These are phyloP conservation scores for Megathymus violae DNA, from an alignment of 1,140 invertebrate genomes.

Conservation along the genomic window DNA sequence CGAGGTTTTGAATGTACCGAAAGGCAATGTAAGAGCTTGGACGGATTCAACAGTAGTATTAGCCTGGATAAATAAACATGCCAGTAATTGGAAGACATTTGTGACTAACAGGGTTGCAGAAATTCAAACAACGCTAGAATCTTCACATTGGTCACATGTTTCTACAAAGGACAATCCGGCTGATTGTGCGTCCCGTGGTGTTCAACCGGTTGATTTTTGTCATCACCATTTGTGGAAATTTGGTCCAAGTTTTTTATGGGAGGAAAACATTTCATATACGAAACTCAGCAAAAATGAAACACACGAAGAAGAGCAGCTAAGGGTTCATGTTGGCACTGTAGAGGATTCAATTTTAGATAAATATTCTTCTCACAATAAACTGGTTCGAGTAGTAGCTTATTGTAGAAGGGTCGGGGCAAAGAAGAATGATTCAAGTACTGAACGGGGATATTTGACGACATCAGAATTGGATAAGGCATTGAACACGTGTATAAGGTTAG, in stretches of 20 bases:
- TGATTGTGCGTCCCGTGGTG: conserved; percentile 70
- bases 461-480: not conserved
- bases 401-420: not conserved
- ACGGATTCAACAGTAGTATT: conserved; percentile 37
- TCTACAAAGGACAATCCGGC: conserved; percentile 66
- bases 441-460: not conserved
- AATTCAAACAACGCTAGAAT: conserved; percentile 23
- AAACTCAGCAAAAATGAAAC: not conserved
- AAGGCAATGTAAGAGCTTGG: conserved; percentile 29
- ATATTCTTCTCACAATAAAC: not conserved
- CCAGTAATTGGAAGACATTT: conserved; percentile 36
- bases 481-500: not conserved
- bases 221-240: conserved; percentile 23
- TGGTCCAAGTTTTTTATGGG: conserved; percentile 23
- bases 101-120: conserved; percentile 37
- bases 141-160: conserved; percentile 33
- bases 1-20: conserved; percentile 19
- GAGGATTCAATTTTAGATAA: not conserved
- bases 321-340: not conserved
- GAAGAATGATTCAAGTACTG: not conserved
- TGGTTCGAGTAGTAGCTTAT: not conserved
- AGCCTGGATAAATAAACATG: conserved; percentile 35
- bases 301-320: not conserved
- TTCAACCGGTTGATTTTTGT: conserved; percentile 5
- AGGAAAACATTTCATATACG: conserved; percentile 3